Conservation (phyloP, 2,888 invertebrate genomes). For the Gisinianus flammeolus region DNA sequence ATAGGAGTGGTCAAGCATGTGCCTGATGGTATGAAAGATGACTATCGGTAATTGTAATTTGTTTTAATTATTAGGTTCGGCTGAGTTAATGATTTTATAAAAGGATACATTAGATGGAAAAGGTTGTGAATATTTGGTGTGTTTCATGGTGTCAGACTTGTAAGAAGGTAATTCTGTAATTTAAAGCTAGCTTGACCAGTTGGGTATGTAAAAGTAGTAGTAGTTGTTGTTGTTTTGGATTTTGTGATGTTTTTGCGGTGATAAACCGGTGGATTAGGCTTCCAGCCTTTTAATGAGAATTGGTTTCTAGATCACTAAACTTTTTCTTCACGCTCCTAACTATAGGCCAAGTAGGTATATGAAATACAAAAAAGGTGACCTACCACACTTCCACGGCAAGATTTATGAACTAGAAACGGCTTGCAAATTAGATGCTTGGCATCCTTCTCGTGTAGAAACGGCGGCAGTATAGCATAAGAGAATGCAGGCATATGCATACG, state of each 20-base stretch:
- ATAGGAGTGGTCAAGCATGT: slow-evolving; percentile 9
- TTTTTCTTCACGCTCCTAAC: slow-evolving; percentile 27
- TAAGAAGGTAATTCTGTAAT: background rate
- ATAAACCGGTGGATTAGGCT: slow-evolving; percentile 25
- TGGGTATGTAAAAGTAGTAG: background rate
- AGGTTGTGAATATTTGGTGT: background rate
- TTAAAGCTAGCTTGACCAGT: background rate
- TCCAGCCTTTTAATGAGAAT: slow-evolving; percentile 10
- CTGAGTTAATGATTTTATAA: slow-evolving; percentile 9
- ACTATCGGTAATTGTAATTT: slow-evolving; percentile 22
- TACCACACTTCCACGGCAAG: background rate
- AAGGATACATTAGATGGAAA: background rate
- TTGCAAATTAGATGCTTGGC: background rate
- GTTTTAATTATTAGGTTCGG: slow-evolving; percentile 21
- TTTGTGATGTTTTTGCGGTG: background rate
- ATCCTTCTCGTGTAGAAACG: background rate
- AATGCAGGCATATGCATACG: too few species aligned
- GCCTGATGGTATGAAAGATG: background rate
- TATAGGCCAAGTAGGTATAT: slow-evolving; percentile 23
- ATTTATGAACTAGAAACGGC: slow-evolving; percentile 17
- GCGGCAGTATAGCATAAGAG: too few species aligned
- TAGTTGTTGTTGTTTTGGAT: background rate
- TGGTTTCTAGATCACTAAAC: slow-evolving; percentile 6
- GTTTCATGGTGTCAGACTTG: background rate
- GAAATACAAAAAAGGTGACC: background rate